Evolutionary conservation across 92 coral and sea anemone genomes (phyloP).

Genomic region (Bergia puertoricense): DNA sequence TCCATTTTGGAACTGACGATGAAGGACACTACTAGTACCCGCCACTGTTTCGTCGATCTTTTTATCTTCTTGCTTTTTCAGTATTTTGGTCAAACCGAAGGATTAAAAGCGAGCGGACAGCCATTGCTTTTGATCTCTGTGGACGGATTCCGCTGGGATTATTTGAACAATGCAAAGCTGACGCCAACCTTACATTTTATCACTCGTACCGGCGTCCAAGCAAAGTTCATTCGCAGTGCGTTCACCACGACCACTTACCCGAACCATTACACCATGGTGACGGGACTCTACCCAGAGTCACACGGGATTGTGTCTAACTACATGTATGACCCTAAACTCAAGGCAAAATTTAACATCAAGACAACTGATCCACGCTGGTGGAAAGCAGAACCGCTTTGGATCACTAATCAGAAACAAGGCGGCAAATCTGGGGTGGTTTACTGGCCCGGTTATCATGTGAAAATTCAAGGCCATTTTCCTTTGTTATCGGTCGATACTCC

Average conservation of each 20-base stretch:
- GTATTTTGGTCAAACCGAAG: background rate
- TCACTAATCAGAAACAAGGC: slow-evolving; percentile 80
- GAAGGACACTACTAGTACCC: background rate
- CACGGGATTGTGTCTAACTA: slow-evolving; percentile 88
- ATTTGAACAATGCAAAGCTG: slow-evolving; percentile 59
- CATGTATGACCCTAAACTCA: slow-evolving; percentile 82
- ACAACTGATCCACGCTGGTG: slow-evolving; percentile 88
- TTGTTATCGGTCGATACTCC: slow-evolving; percentile 57
- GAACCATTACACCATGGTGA: slow-evolving; percentile 82
- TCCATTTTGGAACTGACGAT: background rate
- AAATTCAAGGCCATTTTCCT: slow-evolving; percentile 61
- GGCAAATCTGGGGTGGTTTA: slow-evolving; percentile 79
- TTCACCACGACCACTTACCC: slow-evolving; percentile 87
- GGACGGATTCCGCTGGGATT: slow-evolving; percentile 95
- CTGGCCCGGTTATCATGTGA: slow-evolving; percentile 90
- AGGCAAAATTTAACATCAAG: slow-evolving; percentile 61
- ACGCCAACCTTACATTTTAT: slow-evolving; percentile 84
- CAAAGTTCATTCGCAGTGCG: slow-evolving; percentile 72
- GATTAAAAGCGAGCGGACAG: slow-evolving; percentile 37
- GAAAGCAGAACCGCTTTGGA: slow-evolving; percentile 90
- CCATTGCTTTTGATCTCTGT: slow-evolving; percentile 77
- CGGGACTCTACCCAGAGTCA: slow-evolving; percentile 89
- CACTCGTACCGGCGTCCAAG: slow-evolving; percentile 73
- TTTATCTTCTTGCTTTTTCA: background rate
- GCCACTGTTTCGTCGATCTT: background rate